Evolutionary conservation across 2,797 vertebrate species (phyloP), one percentile per base, ranked within the genome.

Genomic region (Acrossocheilus wenchowensis): DNA sequence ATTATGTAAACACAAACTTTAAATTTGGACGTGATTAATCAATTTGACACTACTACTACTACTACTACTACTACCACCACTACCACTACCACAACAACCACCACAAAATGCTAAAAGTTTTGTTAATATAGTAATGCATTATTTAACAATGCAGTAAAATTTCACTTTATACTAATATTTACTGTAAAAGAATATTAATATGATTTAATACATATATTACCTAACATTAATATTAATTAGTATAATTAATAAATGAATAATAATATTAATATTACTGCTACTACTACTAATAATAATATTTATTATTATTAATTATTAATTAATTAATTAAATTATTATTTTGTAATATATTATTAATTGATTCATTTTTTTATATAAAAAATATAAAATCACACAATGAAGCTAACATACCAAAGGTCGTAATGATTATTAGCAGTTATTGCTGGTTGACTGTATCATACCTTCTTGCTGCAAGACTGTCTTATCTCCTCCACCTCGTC

Each of bases 401-500:
- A 36, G 34, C 34, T 36, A 81, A 26, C 15, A 19, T 50, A 26
- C 19, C 62, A 68, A 50, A 81, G 41, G 41, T 36, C 30, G 14
- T 15, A 19, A 19, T 60, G 14, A 30, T 60, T 26, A 64, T n/a
- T 4, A n/a, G 34, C 34, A 12, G 57, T 60, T 19, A 14, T 60
- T 73, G 15, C 30, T 48, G 6, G 52, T 57, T 64, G 21, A 30
- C 45, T 14, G 26, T 69, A n/a, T 54, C 82, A 71, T 92, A 99
- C 98, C 97, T 99, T 99, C 93, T 99, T 99, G 93, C 97, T 98
- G 92, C 96, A 98, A 0, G 97, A 98, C 93, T 98, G 98, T 71
- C 98, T 94, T 91, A 97, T 97, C 93, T 99, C 98, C 90, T 99
- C 98, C 89, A 99, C 97, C 90, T 99, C 98, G 41, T 99, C 98